These are phyloP conservation scores for Pedetes capensis DNA, from an alignment of 2,113 vertebrate species.

Conservation along the genomic window DNA sequence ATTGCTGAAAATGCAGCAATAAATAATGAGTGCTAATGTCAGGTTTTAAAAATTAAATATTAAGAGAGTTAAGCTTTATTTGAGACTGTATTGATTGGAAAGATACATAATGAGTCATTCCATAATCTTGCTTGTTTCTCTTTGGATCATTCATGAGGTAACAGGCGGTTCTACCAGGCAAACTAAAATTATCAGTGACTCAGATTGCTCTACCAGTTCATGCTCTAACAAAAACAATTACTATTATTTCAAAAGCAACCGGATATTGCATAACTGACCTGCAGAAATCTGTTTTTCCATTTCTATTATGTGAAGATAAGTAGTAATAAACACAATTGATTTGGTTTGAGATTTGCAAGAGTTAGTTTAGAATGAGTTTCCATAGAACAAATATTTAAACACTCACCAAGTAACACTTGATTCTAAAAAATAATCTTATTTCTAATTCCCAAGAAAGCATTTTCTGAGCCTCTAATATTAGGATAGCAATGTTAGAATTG, in stretches of 20 bases:
- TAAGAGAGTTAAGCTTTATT: conserved; percentile 33
- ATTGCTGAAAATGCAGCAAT: not conserved
- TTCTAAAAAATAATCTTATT: not conserved
- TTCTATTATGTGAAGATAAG: not conserved
- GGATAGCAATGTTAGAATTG: not conserved
- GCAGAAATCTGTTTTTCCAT: conserved; percentile 12
- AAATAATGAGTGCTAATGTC: conserved; percentile 21
- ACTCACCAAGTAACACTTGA: not conserved
- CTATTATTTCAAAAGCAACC: conserved; percentile 25
- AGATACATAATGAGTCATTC: conserved; percentile 43
- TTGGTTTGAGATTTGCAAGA: conserved; percentile 22
- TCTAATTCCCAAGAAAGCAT: conserved; percentile 22
- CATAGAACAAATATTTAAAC: not conserved
- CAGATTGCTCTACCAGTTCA: conserved; percentile 18
- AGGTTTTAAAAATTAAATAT: conserved; percentile 46
- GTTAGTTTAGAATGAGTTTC: not conserved
- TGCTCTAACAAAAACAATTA: conserved; percentile 41
- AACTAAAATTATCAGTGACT: conserved; percentile 54
- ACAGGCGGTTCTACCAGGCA: conserved; percentile 55
- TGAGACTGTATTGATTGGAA: conserved; percentile 50
- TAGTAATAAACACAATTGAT: conserved; percentile 8
- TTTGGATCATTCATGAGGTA: conserved; percentile 47
- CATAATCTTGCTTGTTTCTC: conserved; percentile 15
- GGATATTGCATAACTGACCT: conserved; percentile 33
- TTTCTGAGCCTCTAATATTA: conserved; percentile 18